These are phyloP conservation scores for Hypsopygia costalis DNA, from an alignment of 2,888 invertebrate genomes.

Conservation along the genomic window DNA sequence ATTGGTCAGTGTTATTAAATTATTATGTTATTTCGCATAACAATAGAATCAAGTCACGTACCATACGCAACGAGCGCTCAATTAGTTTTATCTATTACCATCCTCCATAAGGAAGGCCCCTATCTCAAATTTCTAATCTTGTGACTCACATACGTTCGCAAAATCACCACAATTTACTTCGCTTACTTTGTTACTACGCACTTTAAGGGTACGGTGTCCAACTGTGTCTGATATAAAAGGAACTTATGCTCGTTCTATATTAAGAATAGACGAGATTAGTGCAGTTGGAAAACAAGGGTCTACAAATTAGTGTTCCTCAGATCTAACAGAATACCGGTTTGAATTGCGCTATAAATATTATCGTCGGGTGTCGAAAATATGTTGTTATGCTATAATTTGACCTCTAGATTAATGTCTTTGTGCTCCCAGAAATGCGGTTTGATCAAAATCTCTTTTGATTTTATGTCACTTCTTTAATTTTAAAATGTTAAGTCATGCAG, in stretches of 20 bases:
- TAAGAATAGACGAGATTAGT: background rate
- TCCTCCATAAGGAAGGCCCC: slow-evolving; percentile 62
- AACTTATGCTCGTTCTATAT: background rate
- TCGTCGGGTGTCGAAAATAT: slow-evolving; percentile 42
- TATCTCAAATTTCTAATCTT: slow-evolving; percentile 71
- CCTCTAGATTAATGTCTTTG: slow-evolving; percentile 26
- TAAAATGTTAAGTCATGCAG: background rate
- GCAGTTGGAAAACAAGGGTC: slow-evolving; percentile 11
- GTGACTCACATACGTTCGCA: slow-evolving; percentile 56
- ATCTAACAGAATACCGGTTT: slow-evolving; percentile 27
- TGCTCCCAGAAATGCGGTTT: too few species aligned
- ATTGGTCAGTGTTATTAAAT: slow-evolving; percentile 31
- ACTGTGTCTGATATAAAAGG: slow-evolving; percentile 16
- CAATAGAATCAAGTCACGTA: slow-evolving; percentile 55
- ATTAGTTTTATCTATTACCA: slow-evolving; percentile 60
- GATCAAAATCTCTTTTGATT: background rate
- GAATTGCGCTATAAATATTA: slow-evolving; percentile 29
- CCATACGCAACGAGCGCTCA: slow-evolving; percentile 36
- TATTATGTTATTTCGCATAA: slow-evolving; percentile 32
- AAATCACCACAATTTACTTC: slow-evolving; percentile 19
- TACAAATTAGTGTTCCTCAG: slow-evolving; percentile 11
- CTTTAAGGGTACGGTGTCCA: slow-evolving; percentile 24
- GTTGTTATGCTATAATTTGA: slow-evolving; percentile 32
- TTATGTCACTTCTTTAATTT: background rate
- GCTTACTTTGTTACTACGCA: background rate